phyloP scores from a whole-genome alignment of 2,888 invertebrate species.

The Idaea dimidiata region DNA sequence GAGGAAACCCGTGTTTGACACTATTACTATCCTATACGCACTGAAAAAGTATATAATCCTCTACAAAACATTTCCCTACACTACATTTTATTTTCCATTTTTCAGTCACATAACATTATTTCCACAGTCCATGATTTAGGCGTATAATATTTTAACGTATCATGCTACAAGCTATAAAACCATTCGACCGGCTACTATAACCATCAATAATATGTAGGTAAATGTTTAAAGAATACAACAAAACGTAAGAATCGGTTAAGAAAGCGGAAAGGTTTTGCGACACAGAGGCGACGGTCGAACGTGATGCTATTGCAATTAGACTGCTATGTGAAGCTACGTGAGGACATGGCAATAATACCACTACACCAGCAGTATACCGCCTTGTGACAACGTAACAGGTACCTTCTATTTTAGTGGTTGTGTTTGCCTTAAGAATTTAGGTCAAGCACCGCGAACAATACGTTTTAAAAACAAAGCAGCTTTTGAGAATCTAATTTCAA shows the following conservation, averaged over 20 bases:
- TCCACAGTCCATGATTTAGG: no score
- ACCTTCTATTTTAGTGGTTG: neutral
- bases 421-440: neutral
- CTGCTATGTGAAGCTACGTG: slow-evolving; percentile 16
- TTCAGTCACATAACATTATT: no score
- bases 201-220: neutral
- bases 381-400: slow-evolving; percentile 1
- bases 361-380: slow-evolving; percentile 5
- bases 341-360: slow-evolving; percentile 12
- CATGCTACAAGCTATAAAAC: neutral
- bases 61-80: no score
- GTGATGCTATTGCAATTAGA: slow-evolving; percentile 47
- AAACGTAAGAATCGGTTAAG: slow-evolving; percentile 36
- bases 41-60: no score
- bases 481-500: neutral
- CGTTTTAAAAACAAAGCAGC: neutral
- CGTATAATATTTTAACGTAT: no score
- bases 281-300: slow-evolving; percentile 39
- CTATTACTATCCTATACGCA: no score
- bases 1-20: no score
- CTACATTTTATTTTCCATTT: no score
- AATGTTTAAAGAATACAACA: slow-evolving; percentile 3
- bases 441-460: neutral
- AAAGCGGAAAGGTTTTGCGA: slow-evolving; percentile 56
- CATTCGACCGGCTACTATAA: neutral